Base-by-base conservation (phyloP, 2,113 vertebrate genomes). In the Varanus komodoensis region DNA sequence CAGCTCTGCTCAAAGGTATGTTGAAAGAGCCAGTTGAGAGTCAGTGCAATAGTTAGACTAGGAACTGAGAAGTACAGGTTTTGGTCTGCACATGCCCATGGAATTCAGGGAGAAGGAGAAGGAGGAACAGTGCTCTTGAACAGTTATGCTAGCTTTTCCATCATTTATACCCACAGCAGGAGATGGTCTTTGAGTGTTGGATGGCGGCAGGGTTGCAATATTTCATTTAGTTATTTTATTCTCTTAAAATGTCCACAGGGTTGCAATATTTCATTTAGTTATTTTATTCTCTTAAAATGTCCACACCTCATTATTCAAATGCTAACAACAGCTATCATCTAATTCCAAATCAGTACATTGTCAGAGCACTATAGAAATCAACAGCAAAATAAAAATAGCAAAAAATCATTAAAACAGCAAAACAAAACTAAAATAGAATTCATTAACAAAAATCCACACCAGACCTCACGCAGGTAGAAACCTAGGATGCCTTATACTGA, bases 1-100 rank as follows among this genome's bases (percentile, higher is more conserved):
- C 1, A 67, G 71, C 0, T 0, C 1, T 2, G 0, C 8, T 68
- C 11, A 15, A 23, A 15, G 17, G 7, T 61, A 78, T 17, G 1
- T 61, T 54, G 54, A 54, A 12, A 54, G 54, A 54, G 54, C 54
- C 54, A 54, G 54, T 54, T 54, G 54, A 54, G 54, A 54, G 54
- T 12, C 54, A 54, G 54, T 54, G 54, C 11, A 12, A 12, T 54
- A 4, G 2, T 54, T 54, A 12, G 54, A 54, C 54, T 54, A 54
- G 54, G 54, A 54, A 7, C 11, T 54, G 54, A 12, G 54, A 54
- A 12, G 11, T 8, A 7, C 11, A 12, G 54, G 54, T 54, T 54
- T 12, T 54, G 5, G 54, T 54, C 54, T 12, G 7, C 54, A 54
- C 54, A 8, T 12, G 11, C 6, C 54, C 54, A 54, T 54, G 11